Evolutionary conservation across 1,140 invertebrate species (phyloP), one percentile per base, ranked within the genome.

Genomic region (Drosophila subpulchrella): DNA sequence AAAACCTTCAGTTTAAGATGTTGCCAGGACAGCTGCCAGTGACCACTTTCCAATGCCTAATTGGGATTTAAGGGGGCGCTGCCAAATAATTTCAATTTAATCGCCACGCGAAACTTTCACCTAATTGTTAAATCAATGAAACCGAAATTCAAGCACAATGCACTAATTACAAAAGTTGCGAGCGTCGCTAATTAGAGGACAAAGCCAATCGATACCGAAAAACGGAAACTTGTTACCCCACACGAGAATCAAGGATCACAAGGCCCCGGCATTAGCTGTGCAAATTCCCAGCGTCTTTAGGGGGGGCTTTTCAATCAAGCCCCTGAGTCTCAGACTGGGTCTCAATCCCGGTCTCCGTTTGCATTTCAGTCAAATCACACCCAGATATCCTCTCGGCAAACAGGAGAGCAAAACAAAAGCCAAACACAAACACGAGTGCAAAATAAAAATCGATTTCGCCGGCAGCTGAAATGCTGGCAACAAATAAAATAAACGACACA

Each of bases 61-160:
- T 72, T 72, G 53, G 68, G 44, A 72, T 71, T 72, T 72, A 41
- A 42, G 68, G 74, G 44, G 15, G 44, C 39, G 44, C 44, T 51
- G 41, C 11, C 13, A 58, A 71, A 71, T 71, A 71, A 71, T 71
- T 71, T 71, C 65, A 34, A 71, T 71, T 71, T 71, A 71, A 71
- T 71, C 68, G 68, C 36, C 6, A 27, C 66, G 68, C 42, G 54
- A 56, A 56, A 71, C 38, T 55, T 60, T 57, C 27, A 67, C 60
- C 75, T 83, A 88, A 86, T 88, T 88, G 76, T 74, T 79, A 88
- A 86, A 88, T 86, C 84, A 86, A 88, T 88, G 83, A 59, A 86
- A 63, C 72, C 60, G 56, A 74, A 78, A 61, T 77, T 65, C 65
- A 61, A 58, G 54, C 39, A 71, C 68, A 72, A 72, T 72, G 53